phyloP scores from a whole-genome alignment of 2,797 vertebrate species.

The Brachyrhaphis roseni region DNA sequence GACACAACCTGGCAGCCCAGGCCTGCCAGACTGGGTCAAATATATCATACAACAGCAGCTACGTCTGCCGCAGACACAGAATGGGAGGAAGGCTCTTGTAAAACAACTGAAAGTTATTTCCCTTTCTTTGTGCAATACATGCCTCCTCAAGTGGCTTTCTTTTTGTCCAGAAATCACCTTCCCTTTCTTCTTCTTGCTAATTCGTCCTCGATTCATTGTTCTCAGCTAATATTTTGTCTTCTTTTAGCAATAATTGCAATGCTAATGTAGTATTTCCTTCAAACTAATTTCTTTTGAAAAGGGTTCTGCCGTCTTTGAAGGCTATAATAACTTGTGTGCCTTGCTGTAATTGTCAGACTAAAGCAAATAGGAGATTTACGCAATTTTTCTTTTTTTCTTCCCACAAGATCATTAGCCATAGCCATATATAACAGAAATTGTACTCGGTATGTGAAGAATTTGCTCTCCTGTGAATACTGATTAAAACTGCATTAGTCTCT shows the following conservation, averaged over 20 bases:
- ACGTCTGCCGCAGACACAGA: slow-evolving; percentile 26
- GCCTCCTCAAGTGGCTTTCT: slow-evolving; percentile 22
- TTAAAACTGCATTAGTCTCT: slow-evolving; percentile 21
- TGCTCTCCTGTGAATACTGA: neutral
- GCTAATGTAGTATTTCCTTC: neutral
- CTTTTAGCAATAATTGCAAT: neutral
- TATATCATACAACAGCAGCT: slow-evolving; percentile 47
- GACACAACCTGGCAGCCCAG: slow-evolving; percentile 34
- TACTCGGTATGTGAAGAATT: neutral
- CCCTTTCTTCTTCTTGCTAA: slow-evolving; percentile 9
- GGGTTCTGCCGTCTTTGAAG: slow-evolving; percentile 20
- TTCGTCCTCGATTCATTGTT: slow-evolving; percentile 8
- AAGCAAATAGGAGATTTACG: slow-evolving; percentile 8
- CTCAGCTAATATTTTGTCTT: slow-evolving; percentile 3
- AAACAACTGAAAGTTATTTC: slow-evolving; percentile 34
- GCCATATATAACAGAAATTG: neutral
- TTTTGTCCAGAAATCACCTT: slow-evolving; percentile 14
- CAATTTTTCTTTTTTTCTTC: neutral
- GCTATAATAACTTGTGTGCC: slow-evolving; percentile 3
- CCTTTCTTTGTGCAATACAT: slow-evolving; percentile 28
- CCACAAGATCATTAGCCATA: slow-evolving; percentile 10
- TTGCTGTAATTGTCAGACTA: slow-evolving; percentile 26
- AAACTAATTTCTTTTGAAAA: slow-evolving; percentile 14
- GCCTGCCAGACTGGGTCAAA: slow-evolving; percentile 43
- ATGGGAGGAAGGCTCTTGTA: slow-evolving; percentile 31